Percentiles rank a stretch among this genome's conserved stretches.
These are phyloP conservation scores for Astreopora myriophthalma DNA, from an alignment of 64 coral and sea anemone genomes.

Conservation along the genomic window DNA sequence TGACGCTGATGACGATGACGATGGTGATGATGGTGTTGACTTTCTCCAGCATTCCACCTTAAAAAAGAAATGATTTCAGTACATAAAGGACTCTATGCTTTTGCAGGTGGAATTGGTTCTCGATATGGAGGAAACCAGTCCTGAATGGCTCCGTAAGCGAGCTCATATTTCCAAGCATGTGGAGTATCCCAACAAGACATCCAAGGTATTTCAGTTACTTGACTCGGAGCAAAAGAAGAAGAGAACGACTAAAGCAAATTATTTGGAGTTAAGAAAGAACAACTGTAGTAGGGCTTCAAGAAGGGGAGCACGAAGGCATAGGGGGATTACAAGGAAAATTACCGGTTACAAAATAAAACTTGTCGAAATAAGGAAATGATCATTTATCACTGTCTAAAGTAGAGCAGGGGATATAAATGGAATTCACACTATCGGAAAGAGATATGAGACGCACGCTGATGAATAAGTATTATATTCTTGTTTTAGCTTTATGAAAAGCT, in stretches of 20 bases:
- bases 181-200: constrained; percentile 40
- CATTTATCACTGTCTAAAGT: too few species aligned
- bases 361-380: too few species aligned
- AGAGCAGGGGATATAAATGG: too few species aligned
- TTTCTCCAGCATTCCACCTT: background rate
- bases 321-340: too few species aligned
- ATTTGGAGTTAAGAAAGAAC: too few species aligned
- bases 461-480: background rate
- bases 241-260: too few species aligned
- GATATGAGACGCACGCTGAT: background rate
- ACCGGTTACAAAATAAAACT: too few species aligned
- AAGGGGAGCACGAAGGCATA: too few species aligned
- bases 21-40: background rate
- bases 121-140: constrained; percentile 38
- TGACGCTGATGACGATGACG: background rate
- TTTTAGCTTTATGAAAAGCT: constrained; percentile 11
- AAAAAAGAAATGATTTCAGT: background rate
- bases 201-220: constrained; percentile 20
- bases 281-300: too few species aligned
- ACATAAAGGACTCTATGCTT: background rate
- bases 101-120: constrained; percentile 48
- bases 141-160: background rate
- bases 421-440: too few species aligned
- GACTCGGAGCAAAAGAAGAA: too few species aligned
- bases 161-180: constrained; percentile 5